These are phyloP conservation scores for Amiota minor DNA, from an alignment of 2,888 invertebrate species.

Conservation along the genomic window DNA sequence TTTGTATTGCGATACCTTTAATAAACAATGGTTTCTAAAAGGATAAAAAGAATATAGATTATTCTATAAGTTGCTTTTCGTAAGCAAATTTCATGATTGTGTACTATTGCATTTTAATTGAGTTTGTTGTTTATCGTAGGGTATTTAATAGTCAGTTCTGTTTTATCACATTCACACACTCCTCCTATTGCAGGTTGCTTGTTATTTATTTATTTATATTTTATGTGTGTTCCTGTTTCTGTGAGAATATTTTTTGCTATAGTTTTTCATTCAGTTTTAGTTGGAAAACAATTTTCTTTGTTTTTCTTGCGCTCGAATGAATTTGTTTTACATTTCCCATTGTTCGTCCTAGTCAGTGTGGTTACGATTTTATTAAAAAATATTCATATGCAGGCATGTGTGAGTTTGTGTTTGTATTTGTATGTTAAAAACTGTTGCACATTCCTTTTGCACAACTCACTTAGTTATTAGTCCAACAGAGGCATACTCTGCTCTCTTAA, in stretches of 20 bases:
- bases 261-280: constrained; percentile 17
- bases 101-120: no score
- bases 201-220: neutral
- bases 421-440: constrained; percentile 24
- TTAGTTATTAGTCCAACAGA: neutral
- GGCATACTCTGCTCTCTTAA: neutral
- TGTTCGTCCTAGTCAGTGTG: constrained; percentile 6
- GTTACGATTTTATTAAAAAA: constrained; percentile 3
- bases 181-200: neutral
- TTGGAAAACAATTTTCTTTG: constrained; percentile 25
- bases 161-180: neutral
- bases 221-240: neutral
- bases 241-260: constrained; percentile 5
- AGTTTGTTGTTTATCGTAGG: no score
- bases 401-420: constrained; percentile 2
- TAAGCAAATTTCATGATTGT: no score
- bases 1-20: no score
- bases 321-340: neutral
- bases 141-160: no score
- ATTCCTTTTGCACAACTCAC: constrained; percentile 17
- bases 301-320: constrained; percentile 14
- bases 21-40: no score
- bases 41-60: no score
- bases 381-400: neutral
- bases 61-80: no score